phyloP scores from a whole-genome alignment of 1,140 invertebrate genomes.

The Drosophila lacertosa region DNA sequence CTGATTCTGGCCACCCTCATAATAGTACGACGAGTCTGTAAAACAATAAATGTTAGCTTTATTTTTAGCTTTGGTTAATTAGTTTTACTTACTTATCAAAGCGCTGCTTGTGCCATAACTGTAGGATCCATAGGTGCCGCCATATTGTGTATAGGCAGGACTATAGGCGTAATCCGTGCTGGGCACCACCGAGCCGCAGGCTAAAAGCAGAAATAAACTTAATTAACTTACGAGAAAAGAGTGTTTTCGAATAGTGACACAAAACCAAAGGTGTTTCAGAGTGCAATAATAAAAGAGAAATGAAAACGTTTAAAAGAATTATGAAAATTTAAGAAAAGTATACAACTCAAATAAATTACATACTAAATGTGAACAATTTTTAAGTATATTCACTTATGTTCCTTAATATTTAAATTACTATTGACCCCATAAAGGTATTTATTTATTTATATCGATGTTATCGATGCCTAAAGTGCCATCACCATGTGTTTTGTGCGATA shows the following conservation, averaged over 20 bases:
- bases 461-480: neutral
- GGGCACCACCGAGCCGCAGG: conserved; percentile 86
- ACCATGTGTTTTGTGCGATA: conserved; percentile 21
- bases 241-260: neutral
- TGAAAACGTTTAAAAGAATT: no score
- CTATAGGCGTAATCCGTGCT: conserved; percentile 89
- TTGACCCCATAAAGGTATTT: neutral
- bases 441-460: no score
- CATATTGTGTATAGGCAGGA: conserved; percentile 90
- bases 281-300: neutral
- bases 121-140: conserved; percentile 89
- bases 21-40: conserved; percentile 88
- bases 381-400: neutral
- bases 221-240: neutral
- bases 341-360: no score
- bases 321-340: no score
- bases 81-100: conserved; percentile 90
- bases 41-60: neutral
- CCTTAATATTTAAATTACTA: neutral
- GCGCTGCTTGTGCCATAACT: conserved; percentile 89
- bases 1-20: conserved; percentile 85
- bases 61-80: neutral
- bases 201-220: conserved; percentile 70
- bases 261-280: conserved; percentile 4
- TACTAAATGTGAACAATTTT: no score